Evolutionary conservation across 2,888 invertebrate species (phyloP).

Genomic region (Caenorhabditis imperialis): DNA sequence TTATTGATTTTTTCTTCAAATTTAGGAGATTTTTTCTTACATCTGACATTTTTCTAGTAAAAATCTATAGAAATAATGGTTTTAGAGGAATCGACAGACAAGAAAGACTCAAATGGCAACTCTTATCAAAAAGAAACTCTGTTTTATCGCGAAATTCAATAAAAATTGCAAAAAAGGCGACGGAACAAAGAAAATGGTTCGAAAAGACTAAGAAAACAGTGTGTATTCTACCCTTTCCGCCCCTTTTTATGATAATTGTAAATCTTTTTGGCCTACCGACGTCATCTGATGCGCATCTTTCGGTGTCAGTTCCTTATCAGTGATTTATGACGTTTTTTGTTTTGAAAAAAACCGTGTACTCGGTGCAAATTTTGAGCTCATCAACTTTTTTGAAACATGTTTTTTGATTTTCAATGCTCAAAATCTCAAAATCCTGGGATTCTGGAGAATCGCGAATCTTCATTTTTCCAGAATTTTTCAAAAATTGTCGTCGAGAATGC

Average conservation of each 20-base stretch:
- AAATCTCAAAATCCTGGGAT: background rate
- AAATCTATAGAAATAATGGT: too few relatives aligned
- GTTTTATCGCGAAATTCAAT: too few relatives aligned
- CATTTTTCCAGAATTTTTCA: background rate
- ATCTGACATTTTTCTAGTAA: slow-evolving; percentile 1
- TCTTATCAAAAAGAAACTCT: too few relatives aligned
- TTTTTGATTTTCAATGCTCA: background rate
- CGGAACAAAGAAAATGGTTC: background rate
- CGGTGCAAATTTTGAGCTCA: too few relatives aligned
- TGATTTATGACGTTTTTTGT: background rate
- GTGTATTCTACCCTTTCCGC: background rate
- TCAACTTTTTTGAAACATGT: too few relatives aligned
- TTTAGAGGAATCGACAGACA: too few relatives aligned
- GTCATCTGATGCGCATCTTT: slow-evolving; percentile 12
- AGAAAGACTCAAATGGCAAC: too few relatives aligned
- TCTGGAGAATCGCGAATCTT: background rate
- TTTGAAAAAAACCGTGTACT: too few relatives aligned
- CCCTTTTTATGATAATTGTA: slow-evolving; percentile 9
- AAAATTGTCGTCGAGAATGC: background rate
- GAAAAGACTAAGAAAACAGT: background rate
- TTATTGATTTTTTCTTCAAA: background rate
- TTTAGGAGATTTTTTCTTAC: too few relatives aligned
- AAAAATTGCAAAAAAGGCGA: background rate
- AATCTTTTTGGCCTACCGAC: slow-evolving; percentile 8
- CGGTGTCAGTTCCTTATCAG: background rate